These are phyloP conservation scores for Cosmia pyralina DNA, from an alignment of 2,888 invertebrate species.

Conservation along the genomic window DNA sequence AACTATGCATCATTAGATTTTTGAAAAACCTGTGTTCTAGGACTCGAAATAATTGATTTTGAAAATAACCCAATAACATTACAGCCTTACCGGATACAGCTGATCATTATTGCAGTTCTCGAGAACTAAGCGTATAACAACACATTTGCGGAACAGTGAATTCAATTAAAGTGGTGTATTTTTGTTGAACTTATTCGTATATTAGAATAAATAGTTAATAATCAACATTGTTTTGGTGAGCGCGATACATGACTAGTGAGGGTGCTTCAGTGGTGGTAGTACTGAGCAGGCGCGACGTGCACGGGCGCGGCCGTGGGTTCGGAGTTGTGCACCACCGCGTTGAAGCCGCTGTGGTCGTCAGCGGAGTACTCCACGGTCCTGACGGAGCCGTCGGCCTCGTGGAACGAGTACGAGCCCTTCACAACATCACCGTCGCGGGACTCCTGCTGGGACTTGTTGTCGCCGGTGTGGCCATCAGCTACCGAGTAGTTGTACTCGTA, in stretches of 20 bases:
- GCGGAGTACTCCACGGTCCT: slow-evolving; percentile 89
- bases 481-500: slow-evolving; percentile 90
- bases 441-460: slow-evolving; percentile 90
- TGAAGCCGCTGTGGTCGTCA: slow-evolving; percentile 88
- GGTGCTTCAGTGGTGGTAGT: slow-evolving; percentile 71
- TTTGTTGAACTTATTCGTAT: slow-evolving; percentile 54
- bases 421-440: slow-evolving; percentile 89
- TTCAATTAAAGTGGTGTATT: neutral
- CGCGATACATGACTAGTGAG: slow-evolving; percentile 26
- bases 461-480: slow-evolving; percentile 89
- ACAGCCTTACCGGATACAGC: neutral
- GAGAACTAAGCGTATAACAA: neutral
- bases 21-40: too few species aligned
- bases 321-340: slow-evolving; percentile 81
- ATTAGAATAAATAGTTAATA: slow-evolving; percentile 60
- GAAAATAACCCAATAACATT: neutral
- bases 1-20: neutral
- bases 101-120: neutral
- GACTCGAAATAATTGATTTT: neutral
- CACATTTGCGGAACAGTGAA: neutral
- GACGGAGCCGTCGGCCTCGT: slow-evolving; percentile 90
- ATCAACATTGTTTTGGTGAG: slow-evolving; percentile 51
- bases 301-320: slow-evolving; percentile 72
- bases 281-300: slow-evolving; percentile 63
- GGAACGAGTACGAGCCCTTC: slow-evolving; percentile 89